Percentiles rank a stretch among this genome's conserved stretches.
These are phyloP conservation scores for Aleiodes leptofemur DNA, from an alignment of 2,888 invertebrate species.

Conservation along the genomic window DNA sequence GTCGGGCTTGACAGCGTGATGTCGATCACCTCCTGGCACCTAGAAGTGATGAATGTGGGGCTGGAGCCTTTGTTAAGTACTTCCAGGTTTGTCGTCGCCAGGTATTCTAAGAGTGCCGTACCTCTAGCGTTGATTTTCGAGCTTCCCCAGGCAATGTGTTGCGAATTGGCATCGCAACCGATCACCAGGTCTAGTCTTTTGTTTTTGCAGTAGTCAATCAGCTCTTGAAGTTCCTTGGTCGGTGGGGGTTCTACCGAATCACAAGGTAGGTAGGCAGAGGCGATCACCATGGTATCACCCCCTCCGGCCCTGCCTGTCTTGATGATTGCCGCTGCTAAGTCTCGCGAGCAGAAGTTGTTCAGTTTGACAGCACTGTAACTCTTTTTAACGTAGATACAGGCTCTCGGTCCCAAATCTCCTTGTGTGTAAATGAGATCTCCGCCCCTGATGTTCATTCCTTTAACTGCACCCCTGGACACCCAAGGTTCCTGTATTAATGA, in stretches of 20 bases:
- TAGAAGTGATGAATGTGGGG: too few relatives aligned
- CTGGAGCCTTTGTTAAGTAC: too few relatives aligned
- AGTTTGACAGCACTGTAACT: conserved; percentile 31
- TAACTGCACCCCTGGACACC: conserved; percentile 35
- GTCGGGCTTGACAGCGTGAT: too few relatives aligned
- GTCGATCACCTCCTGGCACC: too few relatives aligned
- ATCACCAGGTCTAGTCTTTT: too few relatives aligned
- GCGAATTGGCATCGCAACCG: too few relatives aligned
- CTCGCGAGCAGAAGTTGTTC: conserved; percentile 33
- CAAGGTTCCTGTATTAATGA: conserved; percentile 45
- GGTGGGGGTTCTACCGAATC: conserved; percentile 22
- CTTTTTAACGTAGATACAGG: conserved; percentile 35
- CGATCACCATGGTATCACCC: not conserved
- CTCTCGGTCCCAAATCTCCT: conserved; percentile 32
- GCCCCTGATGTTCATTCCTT: conserved; percentile 12
- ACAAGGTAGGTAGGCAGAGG: conserved; percentile 30
- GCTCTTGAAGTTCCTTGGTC: too few relatives aligned
- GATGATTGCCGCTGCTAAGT: conserved; percentile 29
- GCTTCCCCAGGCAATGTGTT: too few relatives aligned
- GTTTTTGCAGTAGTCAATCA: too few relatives aligned
- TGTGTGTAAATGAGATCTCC: not conserved
- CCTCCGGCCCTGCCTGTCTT: not conserved
- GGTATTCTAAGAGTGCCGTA: too few relatives aligned
- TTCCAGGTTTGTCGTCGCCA: too few relatives aligned
- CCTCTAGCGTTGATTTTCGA: too few relatives aligned